Evolutionary conservation across 2,113 vertebrate species (phyloP).

Genomic region (Boleophthalmus pectinirostris): DNA sequence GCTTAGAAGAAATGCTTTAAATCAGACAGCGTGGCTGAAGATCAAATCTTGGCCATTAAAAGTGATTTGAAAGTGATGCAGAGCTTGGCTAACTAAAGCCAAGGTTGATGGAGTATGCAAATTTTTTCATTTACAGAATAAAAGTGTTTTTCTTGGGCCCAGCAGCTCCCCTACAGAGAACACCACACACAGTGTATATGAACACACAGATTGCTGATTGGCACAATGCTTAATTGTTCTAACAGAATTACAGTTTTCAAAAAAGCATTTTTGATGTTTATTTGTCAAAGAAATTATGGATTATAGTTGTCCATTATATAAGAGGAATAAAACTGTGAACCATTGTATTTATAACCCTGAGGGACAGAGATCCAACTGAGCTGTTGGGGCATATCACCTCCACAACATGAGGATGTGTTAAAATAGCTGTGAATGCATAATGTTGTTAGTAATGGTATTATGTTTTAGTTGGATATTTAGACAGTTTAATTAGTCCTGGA

Average conservation of each 20-base stretch:
- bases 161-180: slow-evolving; percentile 29
- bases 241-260: slow-evolving; percentile 11
- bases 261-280: slow-evolving; percentile 28
- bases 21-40: not conserved
- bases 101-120: not conserved
- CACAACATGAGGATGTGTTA: not conserved
- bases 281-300: not conserved
- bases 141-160: slow-evolving; percentile 9
- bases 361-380: not conserved
- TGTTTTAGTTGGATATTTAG: no score
- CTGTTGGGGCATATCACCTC: not conserved
- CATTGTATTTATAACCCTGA: slow-evolving; percentile 20
- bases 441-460: no score
- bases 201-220: slow-evolving; percentile 41
- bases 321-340: slow-evolving; percentile 16
- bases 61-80: not conserved
- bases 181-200: slow-evolving; percentile 21
- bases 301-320: slow-evolving; percentile 24
- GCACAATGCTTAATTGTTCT: not conserved
- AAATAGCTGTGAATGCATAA: not conserved
- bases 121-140: not conserved
- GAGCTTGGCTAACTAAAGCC: not conserved
- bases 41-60: not conserved
- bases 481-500: no score
- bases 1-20: not conserved